Conservation (phyloP, 2,113 vertebrate species). For the Polypterus senegalus region DNA sequence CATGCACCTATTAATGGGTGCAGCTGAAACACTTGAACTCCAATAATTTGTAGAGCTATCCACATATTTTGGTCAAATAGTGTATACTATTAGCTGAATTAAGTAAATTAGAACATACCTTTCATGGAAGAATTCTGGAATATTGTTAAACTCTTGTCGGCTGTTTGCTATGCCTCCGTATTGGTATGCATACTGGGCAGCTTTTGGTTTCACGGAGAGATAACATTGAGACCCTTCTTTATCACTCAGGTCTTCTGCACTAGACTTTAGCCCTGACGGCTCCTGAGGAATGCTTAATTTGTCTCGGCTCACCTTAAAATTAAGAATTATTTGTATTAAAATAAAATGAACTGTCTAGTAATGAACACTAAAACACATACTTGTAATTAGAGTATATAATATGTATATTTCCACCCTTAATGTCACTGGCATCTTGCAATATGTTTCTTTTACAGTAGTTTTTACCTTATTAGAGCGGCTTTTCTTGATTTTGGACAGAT, state of each 20-base stretch:
- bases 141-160: constrained; percentile 66
- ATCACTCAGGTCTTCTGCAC: constrained; percentile 31
- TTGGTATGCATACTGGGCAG: constrained; percentile 49
- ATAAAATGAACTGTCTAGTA: too few relatives aligned
- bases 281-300: constrained; percentile 44
- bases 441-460: neutral
- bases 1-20: too few relatives aligned
- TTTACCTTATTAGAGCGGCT: constrained; percentile 62
- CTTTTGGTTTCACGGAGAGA: constrained; percentile 54
- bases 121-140: constrained; percentile 60
- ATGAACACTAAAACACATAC: too few relatives aligned
- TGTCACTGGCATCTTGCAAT: too few relatives aligned
- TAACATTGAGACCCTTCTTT: constrained; percentile 47
- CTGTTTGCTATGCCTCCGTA: constrained; percentile 78
- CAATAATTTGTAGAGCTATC: too few relatives aligned
- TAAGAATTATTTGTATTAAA: too few relatives aligned
- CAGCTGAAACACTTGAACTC: too few relatives aligned
- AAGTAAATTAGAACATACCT: constrained; percentile 45
- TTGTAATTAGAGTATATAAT: too few relatives aligned
- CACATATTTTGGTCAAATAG: too few relatives aligned
- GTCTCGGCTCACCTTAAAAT: constrained; percentile 54
- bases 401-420: too few relatives aligned
- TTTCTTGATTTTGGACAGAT: constrained; percentile 53
- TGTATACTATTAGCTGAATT: too few relatives aligned
- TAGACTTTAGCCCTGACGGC: constrained; percentile 42